Conservation (phyloP, 2,113 vertebrate species). For the Phainopepla nitens region DNA sequence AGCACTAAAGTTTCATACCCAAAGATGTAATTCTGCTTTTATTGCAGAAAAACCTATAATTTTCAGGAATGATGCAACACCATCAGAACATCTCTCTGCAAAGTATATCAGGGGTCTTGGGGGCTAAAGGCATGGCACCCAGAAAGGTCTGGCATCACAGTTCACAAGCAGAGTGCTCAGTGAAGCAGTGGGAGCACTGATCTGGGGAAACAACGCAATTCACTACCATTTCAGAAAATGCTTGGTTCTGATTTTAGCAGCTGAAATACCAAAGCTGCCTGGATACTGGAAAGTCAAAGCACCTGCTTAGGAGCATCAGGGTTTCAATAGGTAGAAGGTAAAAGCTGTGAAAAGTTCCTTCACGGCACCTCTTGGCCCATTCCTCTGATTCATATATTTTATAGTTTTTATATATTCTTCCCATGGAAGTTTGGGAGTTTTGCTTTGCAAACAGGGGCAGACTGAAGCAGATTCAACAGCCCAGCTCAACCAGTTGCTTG, state of each 20-base stretch:
- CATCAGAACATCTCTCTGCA: not conserved
- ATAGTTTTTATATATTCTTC: not conserved
- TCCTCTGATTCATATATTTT: not conserved
- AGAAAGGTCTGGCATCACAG: not conserved
- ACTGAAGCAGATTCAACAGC: not conserved
- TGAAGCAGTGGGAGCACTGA: not conserved
- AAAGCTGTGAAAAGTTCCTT: not conserved
- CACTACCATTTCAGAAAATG: not conserved
- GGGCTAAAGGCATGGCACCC: not conserved
- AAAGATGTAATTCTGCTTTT: not conserved
- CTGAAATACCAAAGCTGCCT: not conserved
- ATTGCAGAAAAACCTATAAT: not conserved
- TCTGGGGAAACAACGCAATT: accelerated
- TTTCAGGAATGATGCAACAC: not conserved
- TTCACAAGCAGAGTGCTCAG: not conserved
- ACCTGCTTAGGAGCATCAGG: not conserved
- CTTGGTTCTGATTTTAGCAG: not conserved
- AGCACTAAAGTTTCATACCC: not conserved
- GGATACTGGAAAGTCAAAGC: not conserved
- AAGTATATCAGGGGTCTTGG: not conserved
- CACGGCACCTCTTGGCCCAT: accelerated
- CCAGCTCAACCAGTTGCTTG: not conserved
- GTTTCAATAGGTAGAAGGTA: not conserved
- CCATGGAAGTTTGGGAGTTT: not conserved
- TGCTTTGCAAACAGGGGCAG: not conserved